These are phyloP conservation scores for Antheraea yamamai DNA, from an alignment of 2,888 invertebrate genomes.

Conservation along the genomic window DNA sequence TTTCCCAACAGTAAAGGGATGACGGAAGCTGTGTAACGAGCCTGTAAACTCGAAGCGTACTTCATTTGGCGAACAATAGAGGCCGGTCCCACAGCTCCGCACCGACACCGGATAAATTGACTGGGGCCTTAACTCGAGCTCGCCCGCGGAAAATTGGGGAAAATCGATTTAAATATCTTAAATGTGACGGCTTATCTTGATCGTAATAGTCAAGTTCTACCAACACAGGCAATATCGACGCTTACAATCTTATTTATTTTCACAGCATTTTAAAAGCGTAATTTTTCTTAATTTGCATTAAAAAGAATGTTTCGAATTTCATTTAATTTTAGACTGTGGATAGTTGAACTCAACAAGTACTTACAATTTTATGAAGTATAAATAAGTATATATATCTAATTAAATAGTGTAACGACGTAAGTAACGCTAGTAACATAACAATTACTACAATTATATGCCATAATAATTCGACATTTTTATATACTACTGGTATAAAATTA, in stretches of 20 bases:
- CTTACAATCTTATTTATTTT: constrained; percentile 12
- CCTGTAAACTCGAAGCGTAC: constrained; percentile 66
- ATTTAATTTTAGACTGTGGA: not conserved
- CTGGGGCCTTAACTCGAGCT: constrained; percentile 70
- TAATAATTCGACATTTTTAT: not conserved
- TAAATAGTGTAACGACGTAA: not conserved
- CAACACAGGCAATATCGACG: constrained; percentile 25
- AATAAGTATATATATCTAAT: not conserved
- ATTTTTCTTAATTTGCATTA: not conserved
- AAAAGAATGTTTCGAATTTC: not conserved
- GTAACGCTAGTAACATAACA: not conserved
- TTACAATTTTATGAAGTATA: not conserved
- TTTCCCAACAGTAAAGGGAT: constrained; percentile 49
- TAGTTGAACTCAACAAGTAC: not conserved
- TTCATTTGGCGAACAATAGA: constrained; percentile 80
- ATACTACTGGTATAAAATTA: not conserved
- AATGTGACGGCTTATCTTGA: constrained; percentile 78
- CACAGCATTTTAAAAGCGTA: not conserved
- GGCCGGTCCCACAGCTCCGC: constrained; percentile 61
- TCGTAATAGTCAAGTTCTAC: constrained; percentile 59
- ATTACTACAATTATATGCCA: not conserved
- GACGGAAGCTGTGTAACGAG: constrained; percentile 68
- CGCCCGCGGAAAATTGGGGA: constrained; percentile 79
- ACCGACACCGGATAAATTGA: constrained; percentile 78
- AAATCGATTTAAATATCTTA: constrained; percentile 82